Conservation (phyloP, 1,140 invertebrate species). For the Drosophila malerkotliana region DNA sequence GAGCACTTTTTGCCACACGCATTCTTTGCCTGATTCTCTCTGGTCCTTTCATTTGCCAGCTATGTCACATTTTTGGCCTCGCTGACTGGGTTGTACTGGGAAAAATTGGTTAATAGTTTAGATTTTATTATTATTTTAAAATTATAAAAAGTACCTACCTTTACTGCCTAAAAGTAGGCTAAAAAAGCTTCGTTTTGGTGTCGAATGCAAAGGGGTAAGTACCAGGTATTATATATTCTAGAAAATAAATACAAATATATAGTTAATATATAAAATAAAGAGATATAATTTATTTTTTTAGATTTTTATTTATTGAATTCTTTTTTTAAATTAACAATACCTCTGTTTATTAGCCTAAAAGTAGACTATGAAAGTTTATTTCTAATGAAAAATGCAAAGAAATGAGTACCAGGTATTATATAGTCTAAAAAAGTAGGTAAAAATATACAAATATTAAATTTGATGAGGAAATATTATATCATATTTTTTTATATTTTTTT, state of each 20-base stretch:
- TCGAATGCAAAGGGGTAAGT: neutral
- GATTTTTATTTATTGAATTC: no score
- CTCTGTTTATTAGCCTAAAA: neutral
- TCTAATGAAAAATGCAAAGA: neutral
- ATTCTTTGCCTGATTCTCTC: neutral
- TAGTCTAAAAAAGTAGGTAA: no score
- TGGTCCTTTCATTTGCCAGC: constrained; percentile 9
- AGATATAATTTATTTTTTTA: neutral
- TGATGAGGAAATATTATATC: no score
- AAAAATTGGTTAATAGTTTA: neutral
- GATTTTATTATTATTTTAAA: no score
- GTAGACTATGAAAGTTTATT: neutral
- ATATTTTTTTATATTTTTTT: no score
- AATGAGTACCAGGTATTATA: neutral
- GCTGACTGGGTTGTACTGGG: neutral
- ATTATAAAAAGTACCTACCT: no score
- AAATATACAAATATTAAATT: no score
- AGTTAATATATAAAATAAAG: no score
- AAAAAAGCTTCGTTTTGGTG: neutral
- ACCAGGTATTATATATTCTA: neutral
- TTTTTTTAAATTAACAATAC: no score
- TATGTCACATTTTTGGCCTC: constrained; percentile 1
- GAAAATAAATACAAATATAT: no score
- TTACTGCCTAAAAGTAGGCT: neutral
- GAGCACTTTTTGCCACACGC: constrained; percentile 20